A percentile compares a stretch with the other conserved stretches of the same genome.
phyloP scores from a whole-genome alignment of 37 sponge, comb jelly and placozoan species.

The Hexactinellida sp. region DNA sequence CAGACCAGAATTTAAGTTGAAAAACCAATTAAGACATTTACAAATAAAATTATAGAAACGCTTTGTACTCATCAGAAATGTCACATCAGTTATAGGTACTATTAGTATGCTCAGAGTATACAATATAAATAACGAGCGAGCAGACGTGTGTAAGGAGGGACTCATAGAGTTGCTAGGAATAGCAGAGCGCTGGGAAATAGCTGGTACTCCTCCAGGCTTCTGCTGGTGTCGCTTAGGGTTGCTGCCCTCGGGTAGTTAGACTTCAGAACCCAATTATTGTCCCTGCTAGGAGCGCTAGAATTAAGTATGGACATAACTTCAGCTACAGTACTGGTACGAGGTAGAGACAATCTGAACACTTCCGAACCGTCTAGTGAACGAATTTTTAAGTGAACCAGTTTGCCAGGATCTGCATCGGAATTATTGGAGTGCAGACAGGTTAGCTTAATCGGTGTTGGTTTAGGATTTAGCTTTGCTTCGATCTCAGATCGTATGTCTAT shows the following conservation, averaged over 20 bases:
- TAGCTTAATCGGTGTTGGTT: background rate
- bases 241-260: background rate
- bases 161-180: background rate
- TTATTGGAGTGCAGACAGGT: background rate
- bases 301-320: background rate
- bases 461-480: slow-evolving; percentile 18
- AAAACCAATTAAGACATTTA: too few relatives aligned
- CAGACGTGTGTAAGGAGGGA: background rate
- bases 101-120: too few relatives aligned
- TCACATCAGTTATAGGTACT: too few relatives aligned
- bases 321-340: background rate
- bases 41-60: too few relatives aligned
- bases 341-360: background rate
- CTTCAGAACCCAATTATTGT: background rate
- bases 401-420: background rate
- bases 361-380: slow-evolving; percentile 2
- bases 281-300: background rate
- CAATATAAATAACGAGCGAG: too few relatives aligned
- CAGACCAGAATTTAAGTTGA: too few relatives aligned
- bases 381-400: background rate
- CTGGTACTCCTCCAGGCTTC: background rate
- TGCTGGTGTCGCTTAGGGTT: background rate
- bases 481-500: slow-evolving; percentile 72
- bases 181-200: background rate
- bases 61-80: too few relatives aligned